Evolutionary conservation across 2,797 vertebrate genomes (phyloP), one percentile per base, ranked within the genome.

Genomic region (Artibeus jamaicensis): DNA sequence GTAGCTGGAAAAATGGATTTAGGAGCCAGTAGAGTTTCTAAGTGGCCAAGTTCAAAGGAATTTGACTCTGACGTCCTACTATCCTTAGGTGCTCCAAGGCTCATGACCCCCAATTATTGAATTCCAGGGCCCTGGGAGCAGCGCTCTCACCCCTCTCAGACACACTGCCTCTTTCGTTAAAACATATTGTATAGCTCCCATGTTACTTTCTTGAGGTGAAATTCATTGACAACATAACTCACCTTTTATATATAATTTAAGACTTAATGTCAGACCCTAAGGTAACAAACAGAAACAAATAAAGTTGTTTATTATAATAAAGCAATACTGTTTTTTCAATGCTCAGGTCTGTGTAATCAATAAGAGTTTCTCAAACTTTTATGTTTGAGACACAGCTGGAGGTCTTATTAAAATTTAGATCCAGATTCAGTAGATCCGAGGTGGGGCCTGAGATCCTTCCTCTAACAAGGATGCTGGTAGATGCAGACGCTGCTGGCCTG

Each of bases 1-100:
- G 5, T 53, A 68, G 70, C 44, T 82, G 48, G 71, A 82, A 50
- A 73, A 22, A 74, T 0, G 70, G 91, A 73, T 59, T 65, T n/a
- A 82, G 15, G 53, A 78, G 42, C 86, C 65, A 37, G 83, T 83
- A 67, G 83, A 68, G 71, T 86, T 73, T 62, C 88, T 57, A 89
- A 88, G 88, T 57, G 79, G 26, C 37, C 50, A 81, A 34, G 29
- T 93, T 86, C 84, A 73, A 93, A 77, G 91, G 97, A 77, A 94
- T 68, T 70, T 59, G 79, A 94, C 91, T 68, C 37, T 26, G 81
- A 14, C 48, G 57, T 26, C 42, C 34, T 92, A n/a, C 24, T 87
- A 73, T 89, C 34, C 7, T 85, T 77, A 70, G 76, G 83, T 53
- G n/a, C 73, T 89, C 86, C 18, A 16, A 53, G 91, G 48, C 91